phyloP scores from a whole-genome alignment of 30 jellyfish, hydroid and myxozoan species.

The Pelagia noctiluca region DNA sequence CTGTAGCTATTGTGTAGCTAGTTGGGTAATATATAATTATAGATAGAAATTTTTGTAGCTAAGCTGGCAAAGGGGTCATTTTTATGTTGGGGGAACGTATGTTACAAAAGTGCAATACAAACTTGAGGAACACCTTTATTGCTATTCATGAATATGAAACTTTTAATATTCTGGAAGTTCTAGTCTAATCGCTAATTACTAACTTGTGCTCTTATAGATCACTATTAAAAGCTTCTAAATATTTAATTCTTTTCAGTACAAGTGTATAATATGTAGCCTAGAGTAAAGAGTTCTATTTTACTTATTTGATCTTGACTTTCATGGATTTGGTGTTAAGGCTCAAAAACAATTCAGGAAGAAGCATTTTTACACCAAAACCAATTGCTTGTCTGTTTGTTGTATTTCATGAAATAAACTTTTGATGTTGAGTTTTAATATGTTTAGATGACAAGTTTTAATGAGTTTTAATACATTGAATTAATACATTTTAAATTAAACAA shows the following conservation, averaged over 20 bases:
- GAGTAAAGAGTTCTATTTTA: background rate
- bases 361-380: background rate
- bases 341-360: background rate
- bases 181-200: too few relatives aligned
- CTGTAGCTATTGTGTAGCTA: background rate
- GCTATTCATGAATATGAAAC: background rate
- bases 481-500: background rate
- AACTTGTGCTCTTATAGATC: too few relatives aligned
- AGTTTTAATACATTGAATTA: background rate
- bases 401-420: background rate
- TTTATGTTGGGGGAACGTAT: background rate
- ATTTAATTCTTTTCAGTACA: background rate
- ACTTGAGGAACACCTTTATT: background rate
- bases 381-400: background rate
- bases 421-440: background rate
- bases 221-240: background rate
- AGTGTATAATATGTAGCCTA: background rate
- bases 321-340: background rate
- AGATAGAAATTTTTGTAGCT: background rate
- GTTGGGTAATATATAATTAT: background rate
- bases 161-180: background rate
- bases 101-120: background rate
- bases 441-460: background rate
- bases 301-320: conserved; percentile 1
- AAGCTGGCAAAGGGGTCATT: background rate